These are phyloP conservation scores for Pantherophis guttatus DNA, from an alignment of 2,113 vertebrate species.

Conservation along the genomic window DNA sequence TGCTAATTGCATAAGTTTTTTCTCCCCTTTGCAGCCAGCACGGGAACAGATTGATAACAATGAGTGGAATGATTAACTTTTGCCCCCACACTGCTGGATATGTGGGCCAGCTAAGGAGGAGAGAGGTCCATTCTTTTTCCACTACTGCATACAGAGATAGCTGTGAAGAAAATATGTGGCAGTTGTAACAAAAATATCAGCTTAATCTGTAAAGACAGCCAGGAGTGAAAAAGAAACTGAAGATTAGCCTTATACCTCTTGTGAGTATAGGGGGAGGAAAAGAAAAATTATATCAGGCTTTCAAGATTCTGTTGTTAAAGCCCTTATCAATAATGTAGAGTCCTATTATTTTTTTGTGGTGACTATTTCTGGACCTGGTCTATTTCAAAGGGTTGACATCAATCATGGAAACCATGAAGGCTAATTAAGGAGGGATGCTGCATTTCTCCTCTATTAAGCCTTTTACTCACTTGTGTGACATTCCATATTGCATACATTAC, in stretches of 20 bases:
- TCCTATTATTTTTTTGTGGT: not conserved
- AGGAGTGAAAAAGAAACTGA: not conserved
- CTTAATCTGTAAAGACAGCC: not conserved
- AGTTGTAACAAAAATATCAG: not conserved
- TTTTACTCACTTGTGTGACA: not conserved
- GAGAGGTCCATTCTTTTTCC: not conserved
- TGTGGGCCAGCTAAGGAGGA: not conserved
- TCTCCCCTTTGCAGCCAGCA: not conserved
- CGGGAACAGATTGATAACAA: not conserved
- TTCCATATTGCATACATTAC: not conserved
- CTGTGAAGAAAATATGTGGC: not conserved
- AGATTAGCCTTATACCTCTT: not conserved
- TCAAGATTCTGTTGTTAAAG: not conserved
- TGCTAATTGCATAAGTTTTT: not conserved
- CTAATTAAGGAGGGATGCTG: not conserved
- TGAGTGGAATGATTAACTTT: not conserved
- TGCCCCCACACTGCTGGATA: not conserved
- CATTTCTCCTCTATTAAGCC: not conserved
- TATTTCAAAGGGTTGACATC: not conserved
- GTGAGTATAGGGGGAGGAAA: not conserved
- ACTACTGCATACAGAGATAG: not conserved
- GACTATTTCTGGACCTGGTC: not conserved
- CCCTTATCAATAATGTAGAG: not conserved
- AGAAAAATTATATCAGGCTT: not conserved
- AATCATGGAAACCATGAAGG: not conserved